phyloP scores from a whole-genome alignment of 2,113 vertebrate genomes.

The Boulengeromyrus knoepffleri region DNA sequence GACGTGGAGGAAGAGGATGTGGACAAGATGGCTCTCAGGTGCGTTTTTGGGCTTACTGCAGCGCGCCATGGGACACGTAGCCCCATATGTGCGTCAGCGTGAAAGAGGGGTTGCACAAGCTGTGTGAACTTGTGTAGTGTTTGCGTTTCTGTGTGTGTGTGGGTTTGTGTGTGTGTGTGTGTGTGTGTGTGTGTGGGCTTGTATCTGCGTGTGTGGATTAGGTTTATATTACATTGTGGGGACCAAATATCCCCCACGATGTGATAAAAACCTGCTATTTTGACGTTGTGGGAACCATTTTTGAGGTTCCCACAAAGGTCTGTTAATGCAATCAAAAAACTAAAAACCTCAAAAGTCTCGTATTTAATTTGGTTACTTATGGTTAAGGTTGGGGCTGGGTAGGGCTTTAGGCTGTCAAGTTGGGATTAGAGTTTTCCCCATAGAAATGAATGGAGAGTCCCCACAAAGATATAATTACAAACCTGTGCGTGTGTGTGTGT shows the following conservation, averaged over 20 bases:
- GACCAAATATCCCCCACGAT: neutral
- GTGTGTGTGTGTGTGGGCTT: neutral
- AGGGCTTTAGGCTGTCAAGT: too few species aligned
- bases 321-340: too few species aligned
- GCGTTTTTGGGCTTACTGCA: conserved; percentile 21
- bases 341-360: too few species aligned
- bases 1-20: conserved; percentile 97
- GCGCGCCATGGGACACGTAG: neutral
- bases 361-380: too few species aligned
- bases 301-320: too few species aligned
- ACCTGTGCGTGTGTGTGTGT: neutral
- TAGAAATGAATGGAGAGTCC: too few species aligned
- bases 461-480: too few species aligned
- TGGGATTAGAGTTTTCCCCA: too few species aligned
- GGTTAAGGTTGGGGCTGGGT: too few species aligned
- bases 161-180: neutral
- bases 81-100: neutral
- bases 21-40: conserved; percentile 94
- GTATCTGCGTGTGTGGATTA: neutral
- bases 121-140: neutral
- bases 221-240: neutral
- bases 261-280: too few species aligned
- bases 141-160: neutral
- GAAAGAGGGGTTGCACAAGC: neutral
- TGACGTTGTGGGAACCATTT: too few species aligned